These are phyloP conservation scores for Pelobates fuscus DNA, from an alignment of 2,113 vertebrate genomes.

Conservation along the genomic window DNA sequence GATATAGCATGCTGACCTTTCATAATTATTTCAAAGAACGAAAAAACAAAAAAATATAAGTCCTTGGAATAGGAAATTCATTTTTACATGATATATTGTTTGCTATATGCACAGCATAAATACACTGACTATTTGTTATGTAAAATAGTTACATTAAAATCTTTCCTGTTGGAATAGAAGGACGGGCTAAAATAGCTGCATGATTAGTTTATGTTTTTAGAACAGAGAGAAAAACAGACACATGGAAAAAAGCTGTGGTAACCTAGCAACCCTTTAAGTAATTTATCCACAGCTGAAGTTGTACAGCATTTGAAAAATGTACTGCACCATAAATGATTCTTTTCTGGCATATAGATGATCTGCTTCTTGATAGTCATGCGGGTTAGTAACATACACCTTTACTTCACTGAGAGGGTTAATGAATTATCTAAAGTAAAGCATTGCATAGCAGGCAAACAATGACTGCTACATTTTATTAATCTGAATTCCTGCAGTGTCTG, in stretches of 20 bases:
- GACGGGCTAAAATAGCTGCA: constrained; percentile 31
- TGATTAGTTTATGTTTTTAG: constrained; percentile 70
- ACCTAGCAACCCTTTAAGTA: constrained; percentile 75
- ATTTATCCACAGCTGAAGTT: constrained; percentile 53
- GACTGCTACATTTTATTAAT: no score
- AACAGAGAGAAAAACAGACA: constrained; percentile 51
- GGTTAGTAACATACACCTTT: no score
- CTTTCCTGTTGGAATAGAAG: constrained; percentile 44
- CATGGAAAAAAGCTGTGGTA: constrained; percentile 66
- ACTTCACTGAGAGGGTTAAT: background rate
- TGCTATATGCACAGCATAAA: background rate
- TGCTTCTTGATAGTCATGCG: no score
- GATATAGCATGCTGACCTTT: constrained; percentile 6
- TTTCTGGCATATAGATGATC: constrained; percentile 32
- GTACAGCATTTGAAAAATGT: constrained; percentile 27
- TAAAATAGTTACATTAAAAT: constrained; percentile 46
- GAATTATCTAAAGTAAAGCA: constrained; percentile 23
- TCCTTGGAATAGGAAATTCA: background rate
- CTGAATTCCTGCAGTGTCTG: no score
- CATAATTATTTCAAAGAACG: constrained; percentile 13
- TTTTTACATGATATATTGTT: background rate
- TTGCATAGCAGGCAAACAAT: constrained; percentile 9
- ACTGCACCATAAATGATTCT: constrained; percentile 34
- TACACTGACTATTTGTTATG: constrained; percentile 47
- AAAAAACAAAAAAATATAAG: background rate